Conservation (phyloP, 2,888 invertebrate genomes). For the Diogma glabrata region DNA sequence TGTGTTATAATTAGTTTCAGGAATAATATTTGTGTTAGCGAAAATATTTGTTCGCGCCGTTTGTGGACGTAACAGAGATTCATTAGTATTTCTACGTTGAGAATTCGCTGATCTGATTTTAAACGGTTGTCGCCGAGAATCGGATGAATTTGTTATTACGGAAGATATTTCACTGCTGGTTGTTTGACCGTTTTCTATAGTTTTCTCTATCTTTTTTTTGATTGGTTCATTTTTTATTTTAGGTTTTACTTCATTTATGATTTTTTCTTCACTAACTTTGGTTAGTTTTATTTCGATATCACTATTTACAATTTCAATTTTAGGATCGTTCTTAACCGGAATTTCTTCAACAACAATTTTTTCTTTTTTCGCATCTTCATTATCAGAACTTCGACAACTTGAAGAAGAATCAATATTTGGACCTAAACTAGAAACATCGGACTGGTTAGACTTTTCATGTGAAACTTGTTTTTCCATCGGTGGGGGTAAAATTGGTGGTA, state of each 20-base stretch:
- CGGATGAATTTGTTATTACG: slow-evolving; percentile 9
- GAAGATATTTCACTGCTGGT: slow-evolving; percentile 11
- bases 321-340: neutral
- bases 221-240: too few species aligned
- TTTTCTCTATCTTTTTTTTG: too few species aligned
- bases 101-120: slow-evolving; percentile 8
- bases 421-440: slow-evolving; percentile 56
- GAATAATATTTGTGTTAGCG: slow-evolving; percentile 14
- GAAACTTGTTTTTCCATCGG: slow-evolving; percentile 40
- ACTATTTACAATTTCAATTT: too few species aligned
- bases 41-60: slow-evolving; percentile 16
- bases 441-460: slow-evolving; percentile 16
- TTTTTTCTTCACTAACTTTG: too few species aligned
- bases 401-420: slow-evolving; percentile 58
- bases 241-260: too few species aligned
- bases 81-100: neutral
- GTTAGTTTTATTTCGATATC: too few species aligned
- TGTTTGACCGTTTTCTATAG: neutral
- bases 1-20: slow-evolving; percentile 12
- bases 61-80: slow-evolving; percentile 16
- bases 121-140: neutral
- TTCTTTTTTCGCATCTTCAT: slow-evolving; percentile 24
- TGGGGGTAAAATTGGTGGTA: slow-evolving; percentile 60
- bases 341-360: neutral
- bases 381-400: slow-evolving; percentile 42